Evolutionary conservation across 2,888 invertebrate species (phyloP).

Genomic region (Polietes domitor): DNA sequence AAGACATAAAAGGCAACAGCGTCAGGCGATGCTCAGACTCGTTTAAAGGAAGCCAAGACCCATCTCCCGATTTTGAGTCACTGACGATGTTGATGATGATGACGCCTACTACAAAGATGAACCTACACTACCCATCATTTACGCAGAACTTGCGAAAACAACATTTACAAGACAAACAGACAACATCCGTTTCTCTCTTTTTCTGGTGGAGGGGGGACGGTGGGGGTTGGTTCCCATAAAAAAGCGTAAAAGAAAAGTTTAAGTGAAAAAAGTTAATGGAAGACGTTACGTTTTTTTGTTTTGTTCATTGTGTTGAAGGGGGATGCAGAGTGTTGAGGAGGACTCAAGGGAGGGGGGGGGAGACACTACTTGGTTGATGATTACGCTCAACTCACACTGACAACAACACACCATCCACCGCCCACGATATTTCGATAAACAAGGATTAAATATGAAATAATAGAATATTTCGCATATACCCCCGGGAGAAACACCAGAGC

Average conservation of each 20-base stretch:
- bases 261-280: background rate
- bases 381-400: background rate
- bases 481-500: no score
- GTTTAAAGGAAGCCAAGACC: no score
- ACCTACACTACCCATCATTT: background rate
- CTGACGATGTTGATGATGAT: no score
- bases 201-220: no score
- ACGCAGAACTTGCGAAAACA: no score
- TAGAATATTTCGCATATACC: slow-evolving; percentile 29
- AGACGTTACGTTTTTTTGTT: background rate
- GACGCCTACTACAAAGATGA: background rate
- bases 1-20: no score
- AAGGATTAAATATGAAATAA: slow-evolving; percentile 48
- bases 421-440: slow-evolving; percentile 41
- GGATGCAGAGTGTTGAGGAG: background rate
- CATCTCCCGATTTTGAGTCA: no score
- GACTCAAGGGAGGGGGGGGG: background rate
- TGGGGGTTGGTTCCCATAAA: background rate
- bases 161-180: background rate
- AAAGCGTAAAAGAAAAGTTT: background rate
- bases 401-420: background rate
- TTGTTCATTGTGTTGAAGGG: background rate
- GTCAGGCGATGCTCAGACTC: no score
- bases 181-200: background rate
- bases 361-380: background rate